Evolutionary conservation across 1,140 invertebrate genomes (phyloP), one percentile per base, ranked within the genome.

Genomic region (Drosophila kurseongensis): DNA sequence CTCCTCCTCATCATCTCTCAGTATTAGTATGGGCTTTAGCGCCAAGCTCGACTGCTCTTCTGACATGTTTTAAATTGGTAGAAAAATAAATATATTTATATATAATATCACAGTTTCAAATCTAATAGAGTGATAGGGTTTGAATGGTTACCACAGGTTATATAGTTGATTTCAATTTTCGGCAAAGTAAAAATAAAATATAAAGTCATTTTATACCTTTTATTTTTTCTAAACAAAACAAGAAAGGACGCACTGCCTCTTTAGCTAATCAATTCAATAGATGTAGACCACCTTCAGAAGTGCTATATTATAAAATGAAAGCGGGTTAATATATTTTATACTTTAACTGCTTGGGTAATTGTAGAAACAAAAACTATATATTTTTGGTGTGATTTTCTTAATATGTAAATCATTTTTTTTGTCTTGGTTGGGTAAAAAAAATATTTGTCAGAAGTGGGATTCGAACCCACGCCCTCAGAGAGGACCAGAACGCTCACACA

Each of bases 391-490:
- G 23, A 4, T 23, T 4, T 23, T 4, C 4, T 23, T 4, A 23
- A 23, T 23, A 23, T 23, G 23, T 23, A 23, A 23, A 23, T 23
- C 23, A 23, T 23, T 2, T 23, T 23, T 23, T 4, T 23, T 23
- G 23, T 32, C 7, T 32, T 32, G 7, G 29, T 32, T 32, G 29
- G 13, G 13, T 57, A 84, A 93, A 94, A 95, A 95, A 95, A 94
- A 91, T 45, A 63, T 93, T 93, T 96, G 95, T 96, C 95, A 96
- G 95, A 95, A 96, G 95, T 96, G 95, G 95, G 95, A 96, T 96
- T 96, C 95, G 95, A 96, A 96, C 95, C 95, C 95, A 96, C 95
- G 95, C 95, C 95, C 95, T 95, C 95, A 96, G 94, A 95, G 95
- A 95, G 95, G 95, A 96, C 95, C 95, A 96, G 95, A 96, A 95